A percentile compares a stretch with the other conserved stretches of the same genome.
Conservation (phyloP, 2,888 invertebrate species). For the Willowsia nigromaculata region DNA sequence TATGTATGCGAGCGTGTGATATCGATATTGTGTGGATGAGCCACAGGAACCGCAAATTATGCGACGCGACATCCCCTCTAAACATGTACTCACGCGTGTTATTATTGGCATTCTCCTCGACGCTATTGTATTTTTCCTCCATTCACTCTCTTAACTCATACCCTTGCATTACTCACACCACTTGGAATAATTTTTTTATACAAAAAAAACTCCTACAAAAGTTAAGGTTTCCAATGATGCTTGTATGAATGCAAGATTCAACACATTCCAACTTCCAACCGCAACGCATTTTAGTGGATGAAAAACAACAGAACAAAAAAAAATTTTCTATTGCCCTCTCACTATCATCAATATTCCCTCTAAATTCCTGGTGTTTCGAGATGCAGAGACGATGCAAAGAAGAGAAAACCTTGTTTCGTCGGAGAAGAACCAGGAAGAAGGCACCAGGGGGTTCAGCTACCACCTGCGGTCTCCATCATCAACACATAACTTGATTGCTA, state of each 20-base stretch:
- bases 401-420: not conserved
- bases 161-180: too few relatives aligned
- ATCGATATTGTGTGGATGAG: conserved; percentile 30
- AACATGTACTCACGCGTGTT: conserved; percentile 24
- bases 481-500: conserved; percentile 39
- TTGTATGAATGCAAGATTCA: conserved; percentile 23
- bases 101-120: conserved; percentile 24
- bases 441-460: conserved; percentile 61
- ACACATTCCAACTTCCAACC: not conserved
- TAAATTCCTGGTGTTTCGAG: not conserved
- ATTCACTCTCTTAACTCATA: too few relatives aligned
- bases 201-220: not conserved
- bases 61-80: conserved; percentile 21
- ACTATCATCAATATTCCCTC: not conserved
- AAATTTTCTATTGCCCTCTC: not conserved
- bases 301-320: not conserved
- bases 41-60: conserved; percentile 31
- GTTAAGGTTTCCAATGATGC: not conserved
- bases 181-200: too few relatives aligned
- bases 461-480: conserved; percentile 70
- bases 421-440: conserved; percentile 38
- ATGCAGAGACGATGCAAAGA: not conserved
- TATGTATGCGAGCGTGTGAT: not conserved
- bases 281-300: not conserved
- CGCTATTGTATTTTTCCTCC: not conserved